These are phyloP conservation scores for Bombus fervidus DNA, from an alignment of 1,140 invertebrate genomes.

Conservation along the genomic window DNA sequence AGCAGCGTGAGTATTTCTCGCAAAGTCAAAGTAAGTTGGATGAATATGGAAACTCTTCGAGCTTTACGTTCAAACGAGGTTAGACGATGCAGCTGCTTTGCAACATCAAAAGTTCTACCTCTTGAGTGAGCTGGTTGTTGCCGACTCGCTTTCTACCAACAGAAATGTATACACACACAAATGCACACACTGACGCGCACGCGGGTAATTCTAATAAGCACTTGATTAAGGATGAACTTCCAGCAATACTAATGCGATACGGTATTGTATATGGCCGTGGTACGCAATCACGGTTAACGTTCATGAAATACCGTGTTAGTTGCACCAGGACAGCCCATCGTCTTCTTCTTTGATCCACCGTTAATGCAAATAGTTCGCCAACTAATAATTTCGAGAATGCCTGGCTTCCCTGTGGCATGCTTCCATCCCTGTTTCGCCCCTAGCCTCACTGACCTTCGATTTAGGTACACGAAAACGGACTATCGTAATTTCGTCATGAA, in stretches of 20 bases:
- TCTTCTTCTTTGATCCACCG: conserved; percentile 51
- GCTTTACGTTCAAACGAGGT: conserved; percentile 50
- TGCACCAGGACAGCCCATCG: background rate
- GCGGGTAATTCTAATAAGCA: conserved; percentile 62
- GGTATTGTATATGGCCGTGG: conserved; percentile 25
- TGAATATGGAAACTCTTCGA: conserved; percentile 61
- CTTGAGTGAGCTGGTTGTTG: conserved; percentile 48
- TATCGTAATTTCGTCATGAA: background rate
- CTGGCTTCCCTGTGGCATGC: background rate
- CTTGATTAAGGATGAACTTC: conserved; percentile 62
- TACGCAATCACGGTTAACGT: conserved; percentile 44
- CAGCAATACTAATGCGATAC: conserved; percentile 41
- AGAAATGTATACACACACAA: background rate
- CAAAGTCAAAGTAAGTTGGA: conserved; percentile 62
- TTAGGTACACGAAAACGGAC: no score
- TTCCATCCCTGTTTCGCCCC: background rate
- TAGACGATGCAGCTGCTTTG: conserved; percentile 26
- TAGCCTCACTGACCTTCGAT: background rate
- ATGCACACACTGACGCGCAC: background rate
- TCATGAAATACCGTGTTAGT: conserved; percentile 22
- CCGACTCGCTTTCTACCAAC: background rate
- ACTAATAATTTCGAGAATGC: conserved; percentile 43
- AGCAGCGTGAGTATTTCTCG: conserved; percentile 8
- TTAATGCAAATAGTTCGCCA: conserved; percentile 50
- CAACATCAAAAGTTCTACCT: conserved; percentile 48